phyloP scores from a whole-genome alignment of 2,113 vertebrate genomes.

The Austrofundulus limnaeus region DNA sequence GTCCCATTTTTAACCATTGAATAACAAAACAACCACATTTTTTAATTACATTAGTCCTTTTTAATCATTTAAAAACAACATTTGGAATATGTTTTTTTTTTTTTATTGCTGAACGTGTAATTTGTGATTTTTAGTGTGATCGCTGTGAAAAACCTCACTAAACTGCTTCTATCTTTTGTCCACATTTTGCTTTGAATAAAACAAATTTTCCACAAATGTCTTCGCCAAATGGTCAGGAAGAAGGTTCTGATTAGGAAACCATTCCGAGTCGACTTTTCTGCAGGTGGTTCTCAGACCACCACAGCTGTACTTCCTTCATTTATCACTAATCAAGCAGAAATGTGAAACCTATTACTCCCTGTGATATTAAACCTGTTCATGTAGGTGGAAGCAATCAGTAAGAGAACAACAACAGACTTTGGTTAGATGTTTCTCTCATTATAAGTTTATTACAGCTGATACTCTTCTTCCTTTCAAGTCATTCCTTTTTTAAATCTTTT shows the following conservation, averaged over 20 bases:
- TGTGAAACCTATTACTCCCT: conserved; percentile 6
- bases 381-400: conserved; percentile 22
- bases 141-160: not conserved
- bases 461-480: not conserved
- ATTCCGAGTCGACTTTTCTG: not conserved
- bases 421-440: not conserved
- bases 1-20: no score
- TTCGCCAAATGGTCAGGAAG: not conserved
- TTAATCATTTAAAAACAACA: no score
- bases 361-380: conserved; percentile 6
- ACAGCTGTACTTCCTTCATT: not conserved
- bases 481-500: not conserved
- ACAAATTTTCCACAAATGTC: not conserved
- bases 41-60: no score
- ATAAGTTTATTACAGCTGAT: not conserved
- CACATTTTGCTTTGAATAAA: not conserved
- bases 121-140: no score
- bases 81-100: no score
- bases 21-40: no score
- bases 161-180: not conserved
- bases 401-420: not conserved
- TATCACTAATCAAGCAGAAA: conserved; percentile 10
- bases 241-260: not conserved
- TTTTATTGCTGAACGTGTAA: no score
- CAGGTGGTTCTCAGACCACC: not conserved